These are phyloP conservation scores for Desoria tigrina DNA, from an alignment of 2,888 invertebrate genomes.

Conservation along the genomic window DNA sequence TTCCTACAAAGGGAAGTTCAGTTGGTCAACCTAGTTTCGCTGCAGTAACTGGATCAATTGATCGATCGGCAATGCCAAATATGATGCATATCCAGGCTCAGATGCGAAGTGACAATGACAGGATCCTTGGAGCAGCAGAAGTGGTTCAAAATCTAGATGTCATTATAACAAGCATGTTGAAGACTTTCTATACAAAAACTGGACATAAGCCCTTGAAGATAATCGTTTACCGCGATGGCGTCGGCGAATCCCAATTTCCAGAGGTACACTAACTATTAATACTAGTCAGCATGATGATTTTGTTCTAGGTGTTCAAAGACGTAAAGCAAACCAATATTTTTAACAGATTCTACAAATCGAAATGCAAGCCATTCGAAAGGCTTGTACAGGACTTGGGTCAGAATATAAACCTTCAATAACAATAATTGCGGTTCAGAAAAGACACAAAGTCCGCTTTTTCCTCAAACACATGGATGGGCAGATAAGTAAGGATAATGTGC, in stretches of 20 bases:
- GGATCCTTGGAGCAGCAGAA: conserved; percentile 26
- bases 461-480: neutral
- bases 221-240: conserved; percentile 57
- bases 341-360: conserved; percentile 40
- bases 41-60: conserved; percentile 35
- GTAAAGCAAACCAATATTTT: too few species aligned
- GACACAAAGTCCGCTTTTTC: conserved; percentile 59
- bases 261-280: too few species aligned
- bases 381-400: conserved; percentile 60
- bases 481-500: conserved; percentile 56
- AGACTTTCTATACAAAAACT: conserved; percentile 28
- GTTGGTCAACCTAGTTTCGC: conserved; percentile 30
- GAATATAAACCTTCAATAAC: conserved; percentile 64
- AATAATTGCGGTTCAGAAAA: conserved; percentile 65
- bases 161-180: conserved; percentile 51
- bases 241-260: conserved; percentile 56
- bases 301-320: too few species aligned
- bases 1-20: conserved; percentile 51
- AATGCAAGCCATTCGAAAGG: conserved; percentile 57
- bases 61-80: conserved; percentile 40
- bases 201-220: conserved; percentile 54
- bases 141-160: conserved; percentile 25
- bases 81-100: conserved; percentile 43
- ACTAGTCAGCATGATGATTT: too few species aligned
- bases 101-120: neutral